These are phyloP conservation scores for Sylvilagus floridanus DNA, from an alignment of 2,797 vertebrate species.

Conservation along the genomic window DNA sequence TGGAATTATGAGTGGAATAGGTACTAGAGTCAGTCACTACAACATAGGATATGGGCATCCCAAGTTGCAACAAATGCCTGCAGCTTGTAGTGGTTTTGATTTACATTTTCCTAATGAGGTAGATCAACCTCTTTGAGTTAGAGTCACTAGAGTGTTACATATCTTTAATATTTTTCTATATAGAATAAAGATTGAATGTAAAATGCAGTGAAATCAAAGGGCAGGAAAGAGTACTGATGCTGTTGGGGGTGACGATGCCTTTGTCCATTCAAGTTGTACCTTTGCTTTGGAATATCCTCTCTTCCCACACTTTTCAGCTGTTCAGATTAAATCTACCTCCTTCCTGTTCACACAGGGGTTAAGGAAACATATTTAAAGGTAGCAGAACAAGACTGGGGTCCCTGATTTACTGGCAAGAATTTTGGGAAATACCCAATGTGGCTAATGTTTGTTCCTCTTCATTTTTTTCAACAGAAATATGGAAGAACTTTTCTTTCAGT, in stretches of 20 bases:
- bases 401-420: not conserved
- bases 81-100: not conserved
- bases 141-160: not conserved
- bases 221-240: not conserved
- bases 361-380: not conserved
- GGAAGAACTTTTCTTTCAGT: not conserved
- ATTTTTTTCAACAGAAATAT: conserved; percentile 3
- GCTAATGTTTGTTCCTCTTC: not conserved
- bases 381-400: not conserved
- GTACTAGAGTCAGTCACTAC: no score
- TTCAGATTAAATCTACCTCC: not conserved
- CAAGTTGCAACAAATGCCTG: no score
- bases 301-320: not conserved
- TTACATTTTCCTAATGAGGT: conserved; percentile 21
- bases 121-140: not conserved
- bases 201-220: not conserved
- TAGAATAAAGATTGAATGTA: not conserved
- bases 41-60: no score
- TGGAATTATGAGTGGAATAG: no score
- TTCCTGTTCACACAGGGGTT: not conserved
- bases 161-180: not conserved
- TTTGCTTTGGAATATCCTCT: not conserved
- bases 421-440: not conserved
- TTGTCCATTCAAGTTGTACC: not conserved
- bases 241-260: not conserved